These are phyloP conservation scores for Pterophyllum scalare DNA, from an alignment of 2,113 vertebrate species.

Conservation along the genomic window DNA sequence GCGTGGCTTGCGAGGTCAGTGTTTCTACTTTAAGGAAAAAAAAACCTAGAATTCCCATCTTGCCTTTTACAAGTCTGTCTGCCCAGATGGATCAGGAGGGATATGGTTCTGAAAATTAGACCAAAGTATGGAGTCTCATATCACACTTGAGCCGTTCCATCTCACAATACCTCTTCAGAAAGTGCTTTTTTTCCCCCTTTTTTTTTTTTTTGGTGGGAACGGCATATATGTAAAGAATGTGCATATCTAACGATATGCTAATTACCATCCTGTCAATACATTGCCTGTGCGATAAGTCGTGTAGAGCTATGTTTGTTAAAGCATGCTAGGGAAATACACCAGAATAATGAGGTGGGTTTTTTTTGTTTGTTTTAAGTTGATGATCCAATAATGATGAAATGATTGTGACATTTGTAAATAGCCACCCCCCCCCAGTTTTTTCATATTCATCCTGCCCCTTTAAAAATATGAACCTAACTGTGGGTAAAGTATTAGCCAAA, in stretches of 20 bases:
- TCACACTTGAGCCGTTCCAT: neutral
- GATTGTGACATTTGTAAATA: neutral
- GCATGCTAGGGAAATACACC: neutral
- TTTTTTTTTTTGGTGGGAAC: accelerated
- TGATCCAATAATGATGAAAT: neutral
- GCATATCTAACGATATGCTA: neutral
- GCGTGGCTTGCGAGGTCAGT: neutral
- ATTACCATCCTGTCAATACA: neutral
- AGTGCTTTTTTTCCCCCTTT: neutral
- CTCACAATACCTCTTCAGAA: neutral
- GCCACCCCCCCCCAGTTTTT: neutral
- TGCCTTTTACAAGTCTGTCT: neutral
- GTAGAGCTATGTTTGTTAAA: neutral
- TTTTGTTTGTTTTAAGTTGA: neutral
- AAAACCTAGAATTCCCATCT: neutral
- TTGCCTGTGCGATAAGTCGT: neutral
- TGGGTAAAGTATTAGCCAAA: neutral
- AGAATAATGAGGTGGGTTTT: neutral
- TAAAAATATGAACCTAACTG: neutral
- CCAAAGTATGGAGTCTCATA: neutral
- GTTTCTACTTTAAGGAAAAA: too few relatives aligned
- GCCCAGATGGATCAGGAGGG: neutral
- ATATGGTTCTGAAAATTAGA: neutral
- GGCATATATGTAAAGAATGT: neutral
- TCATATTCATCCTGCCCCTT: neutral